Percentiles rank a stretch among this genome's conserved stretches.
Evolutionary conservation across 2,888 invertebrate genomes (phyloP).

Genomic region (Perithous albicinctus): DNA sequence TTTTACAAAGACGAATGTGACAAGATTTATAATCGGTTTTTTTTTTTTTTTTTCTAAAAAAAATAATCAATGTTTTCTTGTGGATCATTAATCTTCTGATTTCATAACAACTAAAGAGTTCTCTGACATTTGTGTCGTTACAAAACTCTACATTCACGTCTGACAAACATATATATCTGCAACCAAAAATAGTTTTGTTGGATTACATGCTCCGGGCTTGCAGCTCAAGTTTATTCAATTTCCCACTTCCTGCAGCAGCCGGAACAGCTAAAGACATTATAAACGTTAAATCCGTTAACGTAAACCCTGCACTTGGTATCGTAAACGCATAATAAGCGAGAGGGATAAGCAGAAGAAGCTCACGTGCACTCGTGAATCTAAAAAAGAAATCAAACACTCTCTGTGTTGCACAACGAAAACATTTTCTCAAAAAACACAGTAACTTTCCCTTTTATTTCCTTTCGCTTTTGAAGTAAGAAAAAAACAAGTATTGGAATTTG

Average conservation of each 20-base stretch:
- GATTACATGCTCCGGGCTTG: not conserved
- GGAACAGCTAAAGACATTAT: conserved; percentile 20
- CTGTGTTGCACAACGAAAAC: conserved; percentile 14
- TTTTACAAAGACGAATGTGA: too few species aligned
- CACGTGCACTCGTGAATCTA: not conserved
- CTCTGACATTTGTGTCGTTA: not conserved
- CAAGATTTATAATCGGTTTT: not conserved
- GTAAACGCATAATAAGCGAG: not conserved
- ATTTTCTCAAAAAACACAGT: conserved; percentile 1
- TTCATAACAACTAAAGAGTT: not conserved
- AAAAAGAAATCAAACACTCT: conserved; percentile 12
- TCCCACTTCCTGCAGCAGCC: conserved; percentile 26
- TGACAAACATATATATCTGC: not conserved
- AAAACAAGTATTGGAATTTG: not conserved
- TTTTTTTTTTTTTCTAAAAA: too few species aligned
- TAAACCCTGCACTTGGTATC: conserved; percentile 11
- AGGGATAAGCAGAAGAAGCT: not conserved
- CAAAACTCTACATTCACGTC: not conserved
- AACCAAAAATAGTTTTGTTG: conserved; percentile 32
- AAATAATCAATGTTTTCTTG: not conserved
- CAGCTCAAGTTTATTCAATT: conserved; percentile 32
- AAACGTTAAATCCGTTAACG: conserved; percentile 44
- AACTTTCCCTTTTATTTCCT: not conserved
- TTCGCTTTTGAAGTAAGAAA: not conserved
- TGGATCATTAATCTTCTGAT: not conserved